Conservation (phyloP, 2,113 vertebrate species). For the Bubalus kerabau region DNA sequence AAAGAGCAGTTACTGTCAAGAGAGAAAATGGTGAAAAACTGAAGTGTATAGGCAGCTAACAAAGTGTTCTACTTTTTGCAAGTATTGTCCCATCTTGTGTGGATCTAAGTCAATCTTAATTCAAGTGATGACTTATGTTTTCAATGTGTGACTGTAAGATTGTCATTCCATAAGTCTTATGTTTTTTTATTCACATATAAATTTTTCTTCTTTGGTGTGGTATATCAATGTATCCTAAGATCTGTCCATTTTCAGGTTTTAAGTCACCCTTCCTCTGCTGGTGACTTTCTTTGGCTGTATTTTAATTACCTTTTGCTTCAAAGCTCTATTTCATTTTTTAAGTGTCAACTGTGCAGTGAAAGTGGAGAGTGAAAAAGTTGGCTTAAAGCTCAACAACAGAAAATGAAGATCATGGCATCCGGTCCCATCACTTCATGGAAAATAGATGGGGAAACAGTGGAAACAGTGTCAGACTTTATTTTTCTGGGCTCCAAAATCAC, state of each 20-base stretch:
- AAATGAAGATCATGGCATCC: too few species aligned
- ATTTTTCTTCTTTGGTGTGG: neutral
- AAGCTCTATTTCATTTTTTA: neutral
- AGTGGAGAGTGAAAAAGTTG: too few species aligned
- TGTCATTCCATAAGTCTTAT: neutral
- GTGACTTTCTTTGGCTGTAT: neutral
- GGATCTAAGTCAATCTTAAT: neutral
- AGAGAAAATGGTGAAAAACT: neutral
- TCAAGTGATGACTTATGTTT: neutral
- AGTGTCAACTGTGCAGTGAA: neutral
- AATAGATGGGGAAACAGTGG: too few species aligned
- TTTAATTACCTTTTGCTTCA: slow-evolving; percentile 21
- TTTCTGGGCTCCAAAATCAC: too few species aligned
- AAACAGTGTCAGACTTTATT: too few species aligned
- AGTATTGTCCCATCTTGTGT: neutral
- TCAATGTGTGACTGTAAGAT: neutral
- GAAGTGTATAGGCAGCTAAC: neutral
- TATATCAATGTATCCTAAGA: neutral
- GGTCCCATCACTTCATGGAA: too few species aligned
- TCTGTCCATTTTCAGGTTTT: neutral
- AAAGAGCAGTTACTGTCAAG: slow-evolving; percentile 1
- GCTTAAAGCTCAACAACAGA: too few species aligned
- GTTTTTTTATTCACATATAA: neutral
- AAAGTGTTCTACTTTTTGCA: neutral
- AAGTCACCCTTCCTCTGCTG: neutral